Percentiles rank a stretch among this genome's conserved stretches.
phyloP scores from a whole-genome alignment of 2,888 invertebrate species.

The Panzeria rudis region DNA sequence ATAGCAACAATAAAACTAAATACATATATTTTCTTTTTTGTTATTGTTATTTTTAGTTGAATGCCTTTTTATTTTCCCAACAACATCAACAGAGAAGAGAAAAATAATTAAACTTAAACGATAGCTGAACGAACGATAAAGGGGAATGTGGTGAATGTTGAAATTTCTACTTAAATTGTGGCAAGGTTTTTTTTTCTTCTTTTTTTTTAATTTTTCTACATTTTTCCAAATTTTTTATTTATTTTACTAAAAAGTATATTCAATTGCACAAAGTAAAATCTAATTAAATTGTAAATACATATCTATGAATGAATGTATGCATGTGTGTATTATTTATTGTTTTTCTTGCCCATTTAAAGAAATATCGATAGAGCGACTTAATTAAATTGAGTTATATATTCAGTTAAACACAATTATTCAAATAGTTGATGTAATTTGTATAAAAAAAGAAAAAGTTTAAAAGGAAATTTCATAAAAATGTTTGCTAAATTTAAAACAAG shows the following conservation, averaged over 20 bases:
- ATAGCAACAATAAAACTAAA: conserved; percentile 8
- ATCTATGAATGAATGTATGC: not conserved
- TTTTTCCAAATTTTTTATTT: conserved; percentile 19
- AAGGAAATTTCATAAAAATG: conserved; percentile 7
- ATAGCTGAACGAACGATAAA: conserved; percentile 31
- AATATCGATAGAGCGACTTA: conserved; percentile 17
- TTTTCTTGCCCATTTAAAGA: conserved; percentile 5
- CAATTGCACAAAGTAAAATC: conserved; percentile 12
- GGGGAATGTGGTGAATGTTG: conserved; percentile 60
- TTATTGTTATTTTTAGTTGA: conserved; percentile 9
- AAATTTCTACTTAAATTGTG: conserved; percentile 63
- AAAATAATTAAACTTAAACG: conserved; percentile 33
- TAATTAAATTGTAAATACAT: conserved; percentile 1
- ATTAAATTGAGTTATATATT: conserved; percentile 5
- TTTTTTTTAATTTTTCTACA: conserved; percentile 8
- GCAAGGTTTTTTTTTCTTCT: conserved; percentile 43
- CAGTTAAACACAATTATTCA: not conserved
- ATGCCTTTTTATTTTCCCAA: conserved; percentile 26
- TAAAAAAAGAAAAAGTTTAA: conserved; percentile 2
- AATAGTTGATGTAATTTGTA: conserved; percentile 18
- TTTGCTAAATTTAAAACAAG: conserved; percentile 22
- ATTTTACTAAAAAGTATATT: conserved; percentile 32
- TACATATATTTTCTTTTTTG: not conserved
- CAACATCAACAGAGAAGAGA: not conserved
- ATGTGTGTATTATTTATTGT: not conserved